Percentiles rank a stretch among this genome's conserved stretches.
Evolutionary conservation across 2,888 invertebrate species (phyloP).

Genomic region (Boloria selene): DNA sequence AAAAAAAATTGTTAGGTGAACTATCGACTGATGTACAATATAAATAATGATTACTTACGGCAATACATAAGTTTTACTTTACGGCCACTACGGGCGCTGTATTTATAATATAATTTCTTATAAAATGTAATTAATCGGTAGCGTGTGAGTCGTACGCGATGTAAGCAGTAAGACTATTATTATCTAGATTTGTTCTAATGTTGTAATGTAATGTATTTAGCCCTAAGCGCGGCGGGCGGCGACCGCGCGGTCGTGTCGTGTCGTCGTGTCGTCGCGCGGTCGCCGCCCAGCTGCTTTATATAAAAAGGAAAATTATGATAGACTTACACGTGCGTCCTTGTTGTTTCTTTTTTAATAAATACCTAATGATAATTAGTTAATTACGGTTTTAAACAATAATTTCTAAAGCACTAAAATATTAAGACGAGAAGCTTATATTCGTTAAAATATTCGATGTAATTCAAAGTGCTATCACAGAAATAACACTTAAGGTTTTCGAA

Average conservation of each 20-base stretch:
- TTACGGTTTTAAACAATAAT: slow-evolving; percentile 83
- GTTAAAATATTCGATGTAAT: slow-evolving; percentile 75
- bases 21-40: slow-evolving; percentile 82
- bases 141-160: slow-evolving; percentile 52
- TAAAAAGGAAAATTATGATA: slow-evolving; percentile 83
- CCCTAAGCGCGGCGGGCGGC: slow-evolving; percentile 55
- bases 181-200: slow-evolving; percentile 73
- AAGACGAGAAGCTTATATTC: slow-evolving; percentile 79
- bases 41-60: slow-evolving; percentile 79
- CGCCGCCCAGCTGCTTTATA: slow-evolving; percentile 59
- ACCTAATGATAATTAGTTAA: slow-evolving; percentile 83
- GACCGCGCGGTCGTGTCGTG: slow-evolving; percentile 48
- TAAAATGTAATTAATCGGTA: slow-evolving; percentile 76
- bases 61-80: slow-evolving; percentile 78
- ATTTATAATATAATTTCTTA: slow-evolving; percentile 77
- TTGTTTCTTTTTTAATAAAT: slow-evolving; percentile 67
- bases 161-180: slow-evolving; percentile 77
- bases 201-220: slow-evolving; percentile 57
- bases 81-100: slow-evolving; percentile 60
- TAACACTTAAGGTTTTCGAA: slow-evolving; percentile 75
- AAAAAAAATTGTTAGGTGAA: slow-evolving; percentile 77
- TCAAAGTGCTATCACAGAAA: slow-evolving; percentile 68
- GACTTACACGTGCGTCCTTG: slow-evolving; percentile 78
- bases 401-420: slow-evolving; percentile 76
- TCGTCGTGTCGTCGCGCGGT: slow-evolving; percentile 46